Percentiles rank a stretch among this genome's conserved stretches.
Evolutionary conservation across 2,888 invertebrate species (phyloP).

Genomic region (Drosophila austrosaltans): DNA sequence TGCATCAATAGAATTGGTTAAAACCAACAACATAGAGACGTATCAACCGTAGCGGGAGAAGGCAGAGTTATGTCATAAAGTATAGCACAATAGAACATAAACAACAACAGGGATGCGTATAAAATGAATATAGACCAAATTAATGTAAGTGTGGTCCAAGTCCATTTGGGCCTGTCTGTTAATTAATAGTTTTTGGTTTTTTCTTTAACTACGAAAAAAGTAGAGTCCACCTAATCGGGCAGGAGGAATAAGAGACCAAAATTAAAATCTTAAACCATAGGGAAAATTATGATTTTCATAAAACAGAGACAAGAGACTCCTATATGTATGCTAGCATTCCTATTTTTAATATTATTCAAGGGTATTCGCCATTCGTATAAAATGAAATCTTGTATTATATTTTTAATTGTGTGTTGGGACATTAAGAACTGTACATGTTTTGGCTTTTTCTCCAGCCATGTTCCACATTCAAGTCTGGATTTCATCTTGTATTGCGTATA

Average conservation of each 20-base stretch:
- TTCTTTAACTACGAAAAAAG: background rate
- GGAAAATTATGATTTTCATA: too few species aligned
- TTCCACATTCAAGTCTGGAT: constrained; percentile 2
- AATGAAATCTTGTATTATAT: background rate
- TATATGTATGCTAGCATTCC: too few species aligned
- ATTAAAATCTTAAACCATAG: too few species aligned
- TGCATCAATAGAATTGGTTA: background rate
- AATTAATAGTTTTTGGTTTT: background rate
- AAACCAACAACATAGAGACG: background rate
- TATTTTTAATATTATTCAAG: background rate
- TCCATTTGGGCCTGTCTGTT: background rate
- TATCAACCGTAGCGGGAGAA: too few species aligned
- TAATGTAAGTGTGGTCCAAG: background rate
- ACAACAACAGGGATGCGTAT: background rate
- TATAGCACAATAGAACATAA: background rate
- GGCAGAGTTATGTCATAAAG: too few species aligned
- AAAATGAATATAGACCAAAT: background rate
- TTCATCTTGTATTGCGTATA: constrained; percentile 36
- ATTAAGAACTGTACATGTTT: background rate
- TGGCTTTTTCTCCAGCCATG: constrained; percentile 19
- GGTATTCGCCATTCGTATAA: background rate
- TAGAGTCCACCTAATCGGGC: too few species aligned
- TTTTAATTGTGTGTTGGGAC: background rate
- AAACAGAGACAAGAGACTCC: too few species aligned
- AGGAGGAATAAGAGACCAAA: too few species aligned